These are phyloP conservation scores for Dynastes hyllus DNA, from an alignment of 2,888 invertebrate genomes.

Conservation along the genomic window DNA sequence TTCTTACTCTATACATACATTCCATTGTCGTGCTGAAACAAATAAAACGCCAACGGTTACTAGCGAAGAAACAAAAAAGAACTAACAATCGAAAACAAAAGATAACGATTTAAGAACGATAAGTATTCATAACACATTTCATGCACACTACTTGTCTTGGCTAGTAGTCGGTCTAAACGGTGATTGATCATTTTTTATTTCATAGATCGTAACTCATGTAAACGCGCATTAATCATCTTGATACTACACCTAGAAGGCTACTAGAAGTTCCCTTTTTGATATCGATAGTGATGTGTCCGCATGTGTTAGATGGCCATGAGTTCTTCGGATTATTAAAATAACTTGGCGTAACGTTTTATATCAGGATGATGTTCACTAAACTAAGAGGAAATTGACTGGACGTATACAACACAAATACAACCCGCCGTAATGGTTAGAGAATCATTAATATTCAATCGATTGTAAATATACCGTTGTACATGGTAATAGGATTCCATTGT, in stretches of 20 bases:
- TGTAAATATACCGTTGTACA: constrained; percentile 51
- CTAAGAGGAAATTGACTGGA: constrained; percentile 31
- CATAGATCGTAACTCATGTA: constrained; percentile 46
- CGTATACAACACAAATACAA: constrained; percentile 36
- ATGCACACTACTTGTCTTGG: constrained; percentile 32
- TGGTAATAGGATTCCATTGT: constrained; percentile 17
- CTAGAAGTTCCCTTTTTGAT: constrained; percentile 37
- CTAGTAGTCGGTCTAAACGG: constrained; percentile 15
- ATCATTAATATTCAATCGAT: constrained; percentile 56
- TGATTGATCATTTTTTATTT: constrained; percentile 48
- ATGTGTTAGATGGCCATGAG: constrained; percentile 29
- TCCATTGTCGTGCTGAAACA: constrained; percentile 35
- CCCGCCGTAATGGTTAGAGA: constrained; percentile 28
- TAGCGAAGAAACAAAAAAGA: constrained; percentile 31
- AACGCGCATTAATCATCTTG: constrained; percentile 44
- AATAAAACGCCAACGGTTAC: constrained; percentile 34
- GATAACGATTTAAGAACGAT: constrained; percentile 34
- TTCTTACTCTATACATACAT: constrained; percentile 12
- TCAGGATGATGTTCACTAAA: constrained; percentile 27
- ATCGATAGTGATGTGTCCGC: constrained; percentile 42
- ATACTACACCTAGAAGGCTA: constrained; percentile 46
- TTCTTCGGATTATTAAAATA: constrained; percentile 37
- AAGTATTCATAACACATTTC: constrained; percentile 31
- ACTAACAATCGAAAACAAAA: constrained; percentile 28
- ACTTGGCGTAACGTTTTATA: constrained; percentile 36